phyloP scores from a whole-genome alignment of 2,113 vertebrate genomes.

The Lota lota region DNA sequence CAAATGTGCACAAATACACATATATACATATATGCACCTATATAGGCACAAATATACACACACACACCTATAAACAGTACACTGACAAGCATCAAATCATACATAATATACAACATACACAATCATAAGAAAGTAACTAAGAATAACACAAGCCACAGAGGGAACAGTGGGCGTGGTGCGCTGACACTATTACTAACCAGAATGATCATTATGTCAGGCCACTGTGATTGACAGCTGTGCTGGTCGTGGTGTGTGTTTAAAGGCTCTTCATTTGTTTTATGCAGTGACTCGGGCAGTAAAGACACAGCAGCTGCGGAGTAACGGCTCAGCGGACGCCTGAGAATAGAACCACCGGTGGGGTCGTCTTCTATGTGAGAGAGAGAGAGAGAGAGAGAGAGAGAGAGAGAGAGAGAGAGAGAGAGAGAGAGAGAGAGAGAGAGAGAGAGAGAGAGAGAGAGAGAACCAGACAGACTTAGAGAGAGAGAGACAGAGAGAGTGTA shows the following conservation, averaged over 20 bases:
- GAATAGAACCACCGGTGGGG: constrained; percentile 46
- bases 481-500: constrained; percentile 3
- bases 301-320: constrained; percentile 58
- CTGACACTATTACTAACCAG: constrained; percentile 26
- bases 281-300: constrained; percentile 58
- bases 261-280: constrained; percentile 52
- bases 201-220: constrained; percentile 6
- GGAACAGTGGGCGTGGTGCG: too few relatives aligned
- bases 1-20: too few relatives aligned
- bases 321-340: constrained; percentile 48
- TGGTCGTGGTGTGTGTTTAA: constrained; percentile 40
- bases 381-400: constrained; percentile 12
- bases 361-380: constrained; percentile 14
- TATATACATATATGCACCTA: too few relatives aligned
- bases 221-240: constrained; percentile 64
- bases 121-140: too few relatives aligned
- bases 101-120: too few relatives aligned
- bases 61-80: too few relatives aligned
- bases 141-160: too few relatives aligned
- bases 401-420: neutral
- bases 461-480: constrained; percentile 14
- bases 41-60: constrained; percentile 12
- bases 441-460: constrained; percentile 2
- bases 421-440: too few relatives aligned
- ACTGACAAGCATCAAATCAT: too few relatives aligned